A percentile compares a stretch with the other conserved stretches of the same genome.
phyloP scores from a whole-genome alignment of 2,113 vertebrate genomes.

The Micronycteris hirsuta region DNA sequence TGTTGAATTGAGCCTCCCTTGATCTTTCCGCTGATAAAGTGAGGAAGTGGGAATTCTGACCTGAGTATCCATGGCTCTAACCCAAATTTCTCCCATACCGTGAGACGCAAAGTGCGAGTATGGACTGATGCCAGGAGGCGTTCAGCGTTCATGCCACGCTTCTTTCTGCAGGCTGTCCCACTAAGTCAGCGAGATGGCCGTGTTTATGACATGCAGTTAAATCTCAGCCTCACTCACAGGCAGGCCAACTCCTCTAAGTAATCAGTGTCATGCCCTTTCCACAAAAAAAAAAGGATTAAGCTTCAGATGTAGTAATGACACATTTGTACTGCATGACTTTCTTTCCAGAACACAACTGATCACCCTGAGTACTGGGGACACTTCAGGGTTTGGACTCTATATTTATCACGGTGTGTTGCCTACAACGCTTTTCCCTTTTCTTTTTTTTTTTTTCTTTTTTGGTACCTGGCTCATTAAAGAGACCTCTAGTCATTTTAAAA shows the following conservation, averaged over 20 bases:
- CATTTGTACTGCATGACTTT: background rate
- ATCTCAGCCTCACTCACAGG: background rate
- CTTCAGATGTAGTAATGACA: background rate
- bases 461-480: slow-evolving; percentile 75
- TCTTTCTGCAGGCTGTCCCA: background rate
- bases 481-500: slow-evolving; percentile 80
- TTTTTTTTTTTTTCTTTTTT: slow-evolving; percentile 51
- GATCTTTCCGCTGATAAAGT: background rate
- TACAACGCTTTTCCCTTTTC: background rate
- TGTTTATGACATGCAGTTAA: slow-evolving; percentile 36
- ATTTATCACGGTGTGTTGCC: slow-evolving; percentile 48
- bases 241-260: slow-evolving; percentile 3
- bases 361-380: background rate
- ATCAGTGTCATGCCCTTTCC: background rate
- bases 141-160: background rate
- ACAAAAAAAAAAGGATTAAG: background rate
- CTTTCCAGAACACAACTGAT: slow-evolving; percentile 25
- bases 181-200: slow-evolving; percentile 3
- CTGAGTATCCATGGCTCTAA: background rate
- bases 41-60: background rate
- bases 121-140: background rate
- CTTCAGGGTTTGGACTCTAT: slow-evolving; percentile 6
- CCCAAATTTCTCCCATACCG: background rate
- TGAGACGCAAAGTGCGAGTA: background rate
- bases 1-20: background rate